Evolutionary conservation across 2,113 vertebrate species (phyloP).

Genomic region (Hipposideros armiger): DNA sequence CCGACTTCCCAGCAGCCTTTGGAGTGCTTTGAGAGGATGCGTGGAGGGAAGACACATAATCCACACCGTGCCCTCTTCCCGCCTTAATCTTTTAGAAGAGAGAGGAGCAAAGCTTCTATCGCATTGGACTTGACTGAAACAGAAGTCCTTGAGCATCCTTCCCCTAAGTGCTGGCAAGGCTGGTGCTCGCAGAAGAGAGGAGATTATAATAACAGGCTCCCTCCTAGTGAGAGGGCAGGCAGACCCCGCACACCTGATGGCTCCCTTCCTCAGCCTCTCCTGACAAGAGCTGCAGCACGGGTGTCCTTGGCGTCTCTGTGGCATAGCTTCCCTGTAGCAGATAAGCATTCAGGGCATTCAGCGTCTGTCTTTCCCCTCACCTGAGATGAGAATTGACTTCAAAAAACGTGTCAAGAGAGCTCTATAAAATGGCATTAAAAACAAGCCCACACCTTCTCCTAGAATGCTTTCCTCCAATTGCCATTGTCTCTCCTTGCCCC

Average conservation of each 20-base stretch:
- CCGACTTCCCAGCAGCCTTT: background rate
- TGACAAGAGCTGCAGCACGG: background rate
- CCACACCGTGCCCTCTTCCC: conserved; percentile 31
- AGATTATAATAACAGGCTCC: conserved; percentile 59
- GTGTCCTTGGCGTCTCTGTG: background rate
- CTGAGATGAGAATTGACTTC: background rate
- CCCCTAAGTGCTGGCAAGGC: conserved; percentile 41
- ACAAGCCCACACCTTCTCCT: background rate
- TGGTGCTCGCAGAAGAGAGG: conserved; percentile 55
- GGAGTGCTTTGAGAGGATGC: background rate
- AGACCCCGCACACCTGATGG: background rate
- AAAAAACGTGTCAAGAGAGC: background rate
- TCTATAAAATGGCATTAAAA: background rate
- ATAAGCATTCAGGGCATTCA: background rate
- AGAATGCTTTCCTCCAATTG: background rate
- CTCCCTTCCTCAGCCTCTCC: background rate
- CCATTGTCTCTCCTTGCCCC: background rate
- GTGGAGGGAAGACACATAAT: background rate
- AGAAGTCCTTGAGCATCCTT: conserved; percentile 66
- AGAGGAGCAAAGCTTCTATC: conserved; percentile 34
- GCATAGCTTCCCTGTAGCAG: background rate
- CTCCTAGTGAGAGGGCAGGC: background rate
- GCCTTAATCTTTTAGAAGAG: conserved; percentile 61
- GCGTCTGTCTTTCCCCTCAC: background rate
- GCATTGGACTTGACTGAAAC: conserved; percentile 40